Conservation (phyloP, 1,140 invertebrate species). For the Bombus pascuorum region DNA sequence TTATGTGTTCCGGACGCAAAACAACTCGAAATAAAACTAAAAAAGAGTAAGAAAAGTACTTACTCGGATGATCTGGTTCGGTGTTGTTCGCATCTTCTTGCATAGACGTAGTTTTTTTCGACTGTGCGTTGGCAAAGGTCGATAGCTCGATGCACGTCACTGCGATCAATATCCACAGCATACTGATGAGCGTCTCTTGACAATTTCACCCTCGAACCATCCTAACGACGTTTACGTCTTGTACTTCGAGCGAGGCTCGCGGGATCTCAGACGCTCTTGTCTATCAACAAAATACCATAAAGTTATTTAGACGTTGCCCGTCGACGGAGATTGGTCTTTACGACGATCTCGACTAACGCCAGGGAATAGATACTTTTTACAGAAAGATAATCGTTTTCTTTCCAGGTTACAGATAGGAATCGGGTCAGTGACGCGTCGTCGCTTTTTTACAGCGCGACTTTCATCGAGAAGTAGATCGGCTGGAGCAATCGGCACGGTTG, state of each 20-base stretch:
- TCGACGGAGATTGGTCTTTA: not conserved
- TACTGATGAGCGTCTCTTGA: slow-evolving; percentile 66
- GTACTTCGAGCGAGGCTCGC: slow-evolving; percentile 27
- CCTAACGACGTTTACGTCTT: slow-evolving; percentile 51
- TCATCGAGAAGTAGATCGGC: not conserved
- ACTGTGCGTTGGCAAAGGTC: slow-evolving; percentile 76
- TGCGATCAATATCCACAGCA: slow-evolving; percentile 75
- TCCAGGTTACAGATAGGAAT: too few relatives aligned
- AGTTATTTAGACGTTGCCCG: not conserved
- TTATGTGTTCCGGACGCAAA: not conserved
- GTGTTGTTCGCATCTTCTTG: slow-evolving; percentile 74
- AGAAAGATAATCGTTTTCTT: too few relatives aligned
- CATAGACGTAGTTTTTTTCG: slow-evolving; percentile 66
- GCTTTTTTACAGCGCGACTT: not conserved
- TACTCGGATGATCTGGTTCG: slow-evolving; percentile 75
- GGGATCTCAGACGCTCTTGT: not conserved
- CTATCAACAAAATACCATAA: slow-evolving; percentile 3
- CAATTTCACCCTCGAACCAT: slow-evolving; percentile 69
- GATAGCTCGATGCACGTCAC: slow-evolving; percentile 77
- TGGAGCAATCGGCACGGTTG: too few relatives aligned
- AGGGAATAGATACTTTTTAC: too few relatives aligned
- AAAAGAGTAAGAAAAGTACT: slow-evolving; percentile 41
- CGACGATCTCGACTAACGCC: too few relatives aligned
- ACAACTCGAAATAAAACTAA: not conserved
- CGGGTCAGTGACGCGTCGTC: too few relatives aligned